Evolutionary conservation across 2,888 invertebrate species (phyloP), one percentile per base, ranked within the genome.

Genomic region (Palloptera scutellata): DNA sequence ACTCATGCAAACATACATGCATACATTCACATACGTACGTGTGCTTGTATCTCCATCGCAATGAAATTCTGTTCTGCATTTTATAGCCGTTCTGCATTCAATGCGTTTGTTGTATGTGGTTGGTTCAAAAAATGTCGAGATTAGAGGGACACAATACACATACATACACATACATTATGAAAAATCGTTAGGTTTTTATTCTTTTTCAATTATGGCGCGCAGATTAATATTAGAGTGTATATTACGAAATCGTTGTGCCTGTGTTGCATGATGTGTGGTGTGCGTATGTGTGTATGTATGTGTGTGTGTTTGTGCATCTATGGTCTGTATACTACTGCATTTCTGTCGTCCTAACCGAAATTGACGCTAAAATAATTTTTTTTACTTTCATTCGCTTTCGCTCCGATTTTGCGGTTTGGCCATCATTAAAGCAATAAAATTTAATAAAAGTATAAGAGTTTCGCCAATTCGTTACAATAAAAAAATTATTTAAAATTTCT

Each of bases 181-280:
- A 75, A 78, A 75, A 73, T 73, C 72, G 79, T 78, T 77, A 75
- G 77, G 6, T 30, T 30, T 30, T 30, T n/a, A n/a, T n/a, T n/a
- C n/a, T 73, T 76, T 78, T 79, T 78, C 78, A 78, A 79, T 78
- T 78, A 78, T 74, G 74, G 74, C 71, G 66, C 76, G 70, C 74
- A 79, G 78, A 78, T 79, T 78, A 78, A 20, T 20, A 15, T 64
- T 30, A 30, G 30, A 30, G 30, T 30, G 30, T 30, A 30, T 30
- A 30, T 30, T 30, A 30, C 30, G 6, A 30, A 30, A 30, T 30
- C 30, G 30, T 20, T 60, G 20, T 54, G 19, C 15, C 43, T 64
- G n/a, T 52, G 61, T 48, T 61, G n/a, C n/a, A n/a, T n/a, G n/a
- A 57, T 10, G 51, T 20, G 65, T 68, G 43, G n/a, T 20, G 64